Evolutionary conservation across 2,888 invertebrate genomes (phyloP), one percentile per base, ranked within the genome.

Genomic region (Micoletzkya japonica): DNA sequence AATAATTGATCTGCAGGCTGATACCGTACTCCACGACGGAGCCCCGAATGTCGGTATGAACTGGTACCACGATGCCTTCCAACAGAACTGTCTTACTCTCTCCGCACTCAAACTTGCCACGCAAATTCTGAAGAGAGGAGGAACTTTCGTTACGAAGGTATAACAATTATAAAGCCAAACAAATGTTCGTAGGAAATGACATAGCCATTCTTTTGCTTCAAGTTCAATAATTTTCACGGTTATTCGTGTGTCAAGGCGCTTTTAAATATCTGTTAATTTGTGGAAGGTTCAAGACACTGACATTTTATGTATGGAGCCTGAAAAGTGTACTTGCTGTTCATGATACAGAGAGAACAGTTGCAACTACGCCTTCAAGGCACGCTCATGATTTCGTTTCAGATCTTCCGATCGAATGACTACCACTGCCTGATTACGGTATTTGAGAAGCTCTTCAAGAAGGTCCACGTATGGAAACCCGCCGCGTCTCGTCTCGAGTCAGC

Each of bases 401-500:
- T 77, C 52, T 84, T 99, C 86, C 90, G 98, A 74, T 97, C 97
- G 1, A 96, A 94, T 88, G 98, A 99, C 88, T 98, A 98, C 86
- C 91, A 95, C 87, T 91, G 95, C 0, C 87, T 99, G 4, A 87
- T 97, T 71, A 95, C 95, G 93, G 94, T 96, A 0, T 89, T 98
- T 67, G 94, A 95, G 85, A 96, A 98, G 84, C 89, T 99, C 37
- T 99, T 99, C 86, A 93, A 92, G 85, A 93, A 88, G 87, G 94
- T 96, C 7, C 94, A 95, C 86, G 95, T 96, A 0, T 98, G 98
- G 26, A 99, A 99, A 87, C 98, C 98, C 0, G 94, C 94, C 86
- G 97, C 98, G 0, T 98, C 97, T 0, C 91, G 98, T 88, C 92
- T 91, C 86, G 98, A 98, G 87, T 99, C 98, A 0, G 97, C 98